Conservation (phyloP, 2,888 invertebrate species). For the Sarcophaga variegata region DNA sequence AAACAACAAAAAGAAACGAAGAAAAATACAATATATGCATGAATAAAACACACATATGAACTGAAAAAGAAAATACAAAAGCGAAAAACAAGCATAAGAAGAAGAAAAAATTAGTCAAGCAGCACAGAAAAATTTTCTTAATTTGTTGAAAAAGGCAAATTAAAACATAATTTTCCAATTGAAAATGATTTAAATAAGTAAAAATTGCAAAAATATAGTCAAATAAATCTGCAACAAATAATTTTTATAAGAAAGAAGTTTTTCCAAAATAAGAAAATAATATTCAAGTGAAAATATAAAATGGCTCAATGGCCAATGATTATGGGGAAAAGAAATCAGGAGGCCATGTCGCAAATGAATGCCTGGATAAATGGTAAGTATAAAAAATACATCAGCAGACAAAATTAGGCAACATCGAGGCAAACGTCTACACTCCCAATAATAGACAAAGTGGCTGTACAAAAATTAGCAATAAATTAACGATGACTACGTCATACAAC, state of each 20-base stretch:
- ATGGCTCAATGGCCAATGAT: slow-evolving; percentile 74
- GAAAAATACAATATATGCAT: slow-evolving; percentile 28
- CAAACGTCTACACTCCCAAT: not conserved
- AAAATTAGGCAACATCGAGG: slow-evolving; percentile 26
- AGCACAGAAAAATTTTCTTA: slow-evolving; percentile 42
- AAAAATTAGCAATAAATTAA: slow-evolving; percentile 24
- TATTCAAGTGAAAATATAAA: slow-evolving; percentile 25
- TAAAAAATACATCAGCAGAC: not conserved
- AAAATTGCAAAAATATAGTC: slow-evolving; percentile 41
- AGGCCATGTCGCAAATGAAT: slow-evolving; percentile 90
- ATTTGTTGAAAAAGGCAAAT: slow-evolving; percentile 46
- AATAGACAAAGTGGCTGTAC: slow-evolving; percentile 33
- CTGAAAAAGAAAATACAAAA: slow-evolving; percentile 48
- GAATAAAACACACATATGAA: slow-evolving; percentile 42
- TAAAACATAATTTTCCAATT: slow-evolving; percentile 41
- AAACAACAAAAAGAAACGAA: slow-evolving; percentile 22
- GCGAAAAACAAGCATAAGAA: slow-evolving; percentile 25
- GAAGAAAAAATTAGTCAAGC: slow-evolving; percentile 56
- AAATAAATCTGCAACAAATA: not conserved
- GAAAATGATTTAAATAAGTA: slow-evolving; percentile 23
- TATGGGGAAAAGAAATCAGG: slow-evolving; percentile 87
- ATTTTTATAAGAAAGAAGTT: slow-evolving; percentile 54
- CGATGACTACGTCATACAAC: slow-evolving; percentile 53
- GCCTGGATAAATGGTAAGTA: slow-evolving; percentile 93
- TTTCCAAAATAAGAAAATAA: not conserved